Evolutionary conservation across 2,888 invertebrate species (phyloP), one percentile per base, ranked within the genome.

Genomic region (Mythimna lalbum): DNA sequence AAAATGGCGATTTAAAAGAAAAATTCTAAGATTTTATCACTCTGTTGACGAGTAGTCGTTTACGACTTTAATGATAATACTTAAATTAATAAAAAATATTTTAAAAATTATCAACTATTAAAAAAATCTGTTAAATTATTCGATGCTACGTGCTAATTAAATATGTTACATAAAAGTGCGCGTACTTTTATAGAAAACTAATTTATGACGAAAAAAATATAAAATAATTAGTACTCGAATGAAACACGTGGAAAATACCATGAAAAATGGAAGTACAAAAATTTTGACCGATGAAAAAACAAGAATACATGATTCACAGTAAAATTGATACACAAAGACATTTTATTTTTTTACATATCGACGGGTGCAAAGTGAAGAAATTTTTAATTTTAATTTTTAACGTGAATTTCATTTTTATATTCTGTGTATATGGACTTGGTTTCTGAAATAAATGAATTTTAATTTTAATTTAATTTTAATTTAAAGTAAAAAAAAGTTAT

Each of bases 31-130:
- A 86, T 90, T 90, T 90, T 94, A 94, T 94, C 94, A 94, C 94
- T 93, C 90, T 75, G 86, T 93, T 94, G 94, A 94, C 94, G 94
- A 95, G 95, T 91, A 91, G 85, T 83, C 86, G 64, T 77, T 75
- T 84, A 88, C 84, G 87, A 86, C 89, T 86, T 85, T 81, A 85
- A 76, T 73, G 70, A 80, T 78, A 83, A 82, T 57, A 62, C 85
- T 78, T 80, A 84, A 80, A 80, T 71, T 66, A 71, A 67, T 67
- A 55, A 57, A 70, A 56, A 80, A 59, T 69, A 73, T 57, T 49
- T 69, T 76, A 59, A 43, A 75, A 84, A 73, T 57, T 83, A 84
- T 70, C 23, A 39, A 63, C 60, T 81, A 81, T 39, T 55, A 10
- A 27, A 39, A 63, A 61, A 52, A 55, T 5, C 1, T 36, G 19